A percentile compares a stretch with the other conserved stretches of the same genome.
Conservation (phyloP, 2,888 invertebrate species). For the Sinodicranocentrus sp. region DNA sequence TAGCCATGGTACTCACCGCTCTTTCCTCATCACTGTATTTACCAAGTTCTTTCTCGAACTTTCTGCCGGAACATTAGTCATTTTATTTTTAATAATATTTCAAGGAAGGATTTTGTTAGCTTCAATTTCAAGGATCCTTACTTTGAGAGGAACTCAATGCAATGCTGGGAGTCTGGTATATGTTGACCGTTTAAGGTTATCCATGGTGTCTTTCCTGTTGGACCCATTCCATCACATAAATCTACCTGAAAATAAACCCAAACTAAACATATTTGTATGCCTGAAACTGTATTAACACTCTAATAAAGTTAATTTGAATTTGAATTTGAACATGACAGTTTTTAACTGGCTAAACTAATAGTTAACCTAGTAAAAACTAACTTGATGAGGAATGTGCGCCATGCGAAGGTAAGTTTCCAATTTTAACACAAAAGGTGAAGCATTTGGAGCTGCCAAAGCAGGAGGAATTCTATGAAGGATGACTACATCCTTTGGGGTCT, state of each 20-base stretch:
- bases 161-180: conserved; percentile 67
- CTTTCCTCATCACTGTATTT: conserved; percentile 41
- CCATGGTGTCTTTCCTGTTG: conserved; percentile 72
- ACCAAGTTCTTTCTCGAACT: conserved; percentile 39
- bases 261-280: not conserved
- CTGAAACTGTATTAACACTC: too few relatives aligned
- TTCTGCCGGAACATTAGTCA: not conserved
- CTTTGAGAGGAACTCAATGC: conserved; percentile 65
- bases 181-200: conserved; percentile 73
- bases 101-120: too few relatives aligned
- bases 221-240: conserved; percentile 34
- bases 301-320: not conserved
- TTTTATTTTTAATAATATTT: too few relatives aligned
- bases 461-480: conserved; percentile 60
- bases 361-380: too few relatives aligned
- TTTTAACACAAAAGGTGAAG: conserved; percentile 79
- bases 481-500: conserved; percentile 35
- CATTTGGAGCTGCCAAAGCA: conserved; percentile 77
- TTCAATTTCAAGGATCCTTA: conserved; percentile 1
- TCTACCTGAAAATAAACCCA: conserved; percentile 53
- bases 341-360: too few relatives aligned
- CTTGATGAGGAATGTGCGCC: too few relatives aligned
- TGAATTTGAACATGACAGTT: not conserved
- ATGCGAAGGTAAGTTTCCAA: conserved; percentile 78
- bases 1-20: conserved; percentile 43